Conservation (phyloP, 2,113 vertebrate genomes). For the Etheostoma cragini region DNA sequence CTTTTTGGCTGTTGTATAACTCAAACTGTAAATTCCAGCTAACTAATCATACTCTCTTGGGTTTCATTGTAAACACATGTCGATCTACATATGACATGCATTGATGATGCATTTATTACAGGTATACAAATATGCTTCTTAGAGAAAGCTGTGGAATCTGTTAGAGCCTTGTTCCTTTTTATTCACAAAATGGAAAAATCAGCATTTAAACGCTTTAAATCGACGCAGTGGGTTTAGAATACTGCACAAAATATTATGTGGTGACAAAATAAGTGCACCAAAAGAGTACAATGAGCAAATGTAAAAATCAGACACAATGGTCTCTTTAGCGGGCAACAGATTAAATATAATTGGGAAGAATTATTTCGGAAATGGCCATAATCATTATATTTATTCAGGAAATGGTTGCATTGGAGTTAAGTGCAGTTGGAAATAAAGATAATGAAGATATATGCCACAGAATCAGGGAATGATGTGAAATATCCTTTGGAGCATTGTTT, state of each 20-base stretch:
- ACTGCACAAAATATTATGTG: slow-evolving; percentile 1
- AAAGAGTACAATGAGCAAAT: slow-evolving; percentile 40
- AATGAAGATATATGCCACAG: slow-evolving; percentile 69
- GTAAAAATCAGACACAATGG: slow-evolving; percentile 61
- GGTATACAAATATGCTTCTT: slow-evolving; percentile 36
- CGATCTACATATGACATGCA: slow-evolving; percentile 19
- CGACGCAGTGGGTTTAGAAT: background rate
- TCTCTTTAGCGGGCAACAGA: slow-evolving; percentile 55
- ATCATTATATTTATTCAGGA: slow-evolving; percentile 73
- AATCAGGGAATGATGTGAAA: slow-evolving; percentile 63
- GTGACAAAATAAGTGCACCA: slow-evolving; percentile 29
- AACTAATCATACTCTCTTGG: slow-evolving; percentile 46
- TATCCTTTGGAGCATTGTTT: slow-evolving; percentile 57
- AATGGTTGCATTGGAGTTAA: slow-evolving; percentile 52
- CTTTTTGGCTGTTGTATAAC: slow-evolving; percentile 42
- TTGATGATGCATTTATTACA: slow-evolving; percentile 51
- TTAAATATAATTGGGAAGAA: slow-evolving; percentile 66
- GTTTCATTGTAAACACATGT: slow-evolving; percentile 43
- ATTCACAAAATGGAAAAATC: slow-evolving; percentile 20
- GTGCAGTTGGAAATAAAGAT: slow-evolving; percentile 58
- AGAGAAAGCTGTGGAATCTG: slow-evolving; percentile 19
- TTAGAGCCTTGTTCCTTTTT: background rate
- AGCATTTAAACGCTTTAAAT: background rate
- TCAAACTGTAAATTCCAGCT: slow-evolving; percentile 53
- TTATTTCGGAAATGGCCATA: slow-evolving; percentile 71